Evolutionary conservation across 2,797 vertebrate species (phyloP), one percentile per base, ranked within the genome.

Genomic region (Platyrinchus mystaceus): DNA sequence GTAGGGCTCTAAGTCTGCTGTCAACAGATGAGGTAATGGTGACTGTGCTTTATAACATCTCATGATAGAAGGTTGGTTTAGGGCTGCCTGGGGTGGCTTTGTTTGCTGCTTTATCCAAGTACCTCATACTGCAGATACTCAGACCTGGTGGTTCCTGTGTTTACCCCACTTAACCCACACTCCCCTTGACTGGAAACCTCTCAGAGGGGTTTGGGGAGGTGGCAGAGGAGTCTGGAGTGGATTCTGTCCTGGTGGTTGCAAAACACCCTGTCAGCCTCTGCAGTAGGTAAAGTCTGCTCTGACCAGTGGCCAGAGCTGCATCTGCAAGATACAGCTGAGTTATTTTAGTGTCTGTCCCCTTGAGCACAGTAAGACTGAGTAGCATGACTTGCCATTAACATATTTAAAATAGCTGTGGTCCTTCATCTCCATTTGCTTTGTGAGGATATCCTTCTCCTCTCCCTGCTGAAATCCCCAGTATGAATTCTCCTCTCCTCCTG

Each of bases 291-390:
- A 78, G 81, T 94, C 96, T 94, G 94, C 94, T 96, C 94, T 97
- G 97, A 97, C 94, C 97, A 97, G 74, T 90, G 95, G 94, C 96
- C 94, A 90, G 91, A 92, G 96, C 97, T 97, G 97, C 97, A 89
- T 95, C 97, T 96, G 95, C 93, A 96, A 95, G 87, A 87, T 93
- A 95, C 95, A 97, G 97, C 97, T 71, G 96, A 96, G 93, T 97
- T 97, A 96, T 97, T 97, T 97, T 96, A 93, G 88, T 85, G 19
- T 81, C 78, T 94, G 87, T 97, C 81, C 87, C 92, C 94, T 55
- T 93, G 90, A 95, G 93, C 87, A 75, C 93, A 50, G 46, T 43
- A 78, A 77, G 90, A 77, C 93, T 83, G 92, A 94, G 90, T 27
- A 92, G 87, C 82, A 70, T 84, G 94, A 89, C 92, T 93, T 71